phyloP scores from a whole-genome alignment of 2,888 invertebrate genomes.

The Hypolimnas misippus region DNA sequence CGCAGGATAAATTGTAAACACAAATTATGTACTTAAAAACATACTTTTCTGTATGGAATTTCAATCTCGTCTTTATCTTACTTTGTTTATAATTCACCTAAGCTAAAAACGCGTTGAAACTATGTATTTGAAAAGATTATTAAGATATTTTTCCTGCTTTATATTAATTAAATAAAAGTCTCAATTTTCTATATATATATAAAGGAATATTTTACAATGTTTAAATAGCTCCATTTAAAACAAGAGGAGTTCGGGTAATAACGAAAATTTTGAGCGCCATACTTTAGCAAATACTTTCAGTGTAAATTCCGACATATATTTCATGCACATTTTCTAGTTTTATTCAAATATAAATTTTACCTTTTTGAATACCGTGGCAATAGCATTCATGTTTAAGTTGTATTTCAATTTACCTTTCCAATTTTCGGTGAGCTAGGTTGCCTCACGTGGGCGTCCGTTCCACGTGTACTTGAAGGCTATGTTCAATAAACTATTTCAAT shows the following conservation, averaged over 20 bases:
- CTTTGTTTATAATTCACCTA: too few species aligned
- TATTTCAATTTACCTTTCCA: slow-evolving; percentile 31
- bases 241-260: not conserved
- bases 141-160: too few species aligned
- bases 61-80: too few species aligned
- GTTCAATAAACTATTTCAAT: not conserved
- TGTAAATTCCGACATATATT: slow-evolving; percentile 4
- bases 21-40: too few species aligned
- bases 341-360: slow-evolving; percentile 1
- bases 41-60: too few species aligned
- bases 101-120: too few species aligned
- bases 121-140: too few species aligned
- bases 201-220: not conserved
- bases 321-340: slow-evolving; percentile 1
- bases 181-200: not conserved
- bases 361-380: slow-evolving; percentile 2
- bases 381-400: slow-evolving; percentile 18
- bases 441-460: slow-evolving; percentile 7
- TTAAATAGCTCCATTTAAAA: not conserved
- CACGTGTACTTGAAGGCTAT: slow-evolving; percentile 11
- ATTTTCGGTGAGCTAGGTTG: slow-evolving; percentile 20
- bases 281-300: not conserved
- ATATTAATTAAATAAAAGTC: too few species aligned
- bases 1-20: too few species aligned
- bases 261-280: not conserved